These are phyloP conservation scores for Nerophis ophidion DNA, from an alignment of 2,113 vertebrate species.

Conservation along the genomic window DNA sequence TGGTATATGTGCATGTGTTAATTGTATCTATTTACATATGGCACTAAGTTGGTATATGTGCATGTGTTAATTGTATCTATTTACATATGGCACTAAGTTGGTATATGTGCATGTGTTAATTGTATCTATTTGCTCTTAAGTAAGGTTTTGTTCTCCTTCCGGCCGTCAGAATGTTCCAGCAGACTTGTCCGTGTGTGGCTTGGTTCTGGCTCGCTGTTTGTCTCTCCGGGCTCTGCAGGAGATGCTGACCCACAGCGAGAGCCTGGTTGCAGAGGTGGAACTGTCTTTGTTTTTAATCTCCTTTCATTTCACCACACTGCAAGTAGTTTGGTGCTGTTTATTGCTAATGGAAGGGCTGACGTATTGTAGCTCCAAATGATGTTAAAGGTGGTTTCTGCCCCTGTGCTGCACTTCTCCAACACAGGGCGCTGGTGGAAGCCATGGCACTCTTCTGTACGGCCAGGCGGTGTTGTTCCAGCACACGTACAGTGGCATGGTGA, in stretches of 20 bases:
- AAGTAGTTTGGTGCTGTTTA: neutral
- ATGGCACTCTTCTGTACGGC: constrained; percentile 88
- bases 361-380: neutral
- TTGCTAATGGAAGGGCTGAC: neutral
- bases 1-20: too few species aligned
- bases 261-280: constrained; percentile 50
- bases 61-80: too few species aligned
- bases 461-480: constrained; percentile 89
- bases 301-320: neutral
- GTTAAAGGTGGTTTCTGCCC: too few species aligned
- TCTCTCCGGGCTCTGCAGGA: constrained; percentile 74
- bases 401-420: too few species aligned
- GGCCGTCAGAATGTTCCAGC: constrained; percentile 69
- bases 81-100: too few species aligned
- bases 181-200: constrained; percentile 68
- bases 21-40: too few species aligned
- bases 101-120: too few species aligned
- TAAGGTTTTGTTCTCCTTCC: constrained; percentile 6
- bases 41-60: too few species aligned
- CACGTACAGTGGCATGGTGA: constrained; percentile 88
- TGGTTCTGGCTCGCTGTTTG: constrained; percentile 67
- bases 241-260: constrained; percentile 57
- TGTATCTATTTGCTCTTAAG: neutral
- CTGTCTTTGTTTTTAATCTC: neutral
- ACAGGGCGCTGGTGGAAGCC: constrained; percentile 76